Percentiles rank a stretch among this genome's conserved stretches.
Evolutionary conservation across 1,140 invertebrate species (phyloP).

Genomic region (Callitettix versicolor): DNA sequence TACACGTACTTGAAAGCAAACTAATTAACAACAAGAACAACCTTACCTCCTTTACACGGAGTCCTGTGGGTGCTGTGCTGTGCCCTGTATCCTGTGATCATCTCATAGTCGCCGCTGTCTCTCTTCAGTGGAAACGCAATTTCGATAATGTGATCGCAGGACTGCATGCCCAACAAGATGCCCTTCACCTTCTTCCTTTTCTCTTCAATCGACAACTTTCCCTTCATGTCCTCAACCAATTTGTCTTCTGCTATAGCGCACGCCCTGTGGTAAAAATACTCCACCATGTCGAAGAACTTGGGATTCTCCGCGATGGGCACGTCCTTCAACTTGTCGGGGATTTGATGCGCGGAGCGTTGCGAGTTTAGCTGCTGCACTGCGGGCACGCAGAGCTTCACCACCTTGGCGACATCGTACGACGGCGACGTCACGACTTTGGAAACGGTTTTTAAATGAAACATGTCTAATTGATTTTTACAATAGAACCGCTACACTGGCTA

Average conservation of each 20-base stretch:
- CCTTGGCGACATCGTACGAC: neutral
- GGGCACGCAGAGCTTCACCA: neutral
- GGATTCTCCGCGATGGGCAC: conserved; percentile 68
- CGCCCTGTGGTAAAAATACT: conserved; percentile 87
- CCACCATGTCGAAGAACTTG: conserved; percentile 90
- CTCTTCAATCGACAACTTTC: conserved; percentile 66
- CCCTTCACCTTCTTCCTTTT: conserved; percentile 85
- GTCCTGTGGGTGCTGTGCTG: conserved; percentile 95
- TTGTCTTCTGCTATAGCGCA: conserved; percentile 83
- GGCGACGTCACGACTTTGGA: neutral
- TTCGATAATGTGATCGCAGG: conserved; percentile 90
- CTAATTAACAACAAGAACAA: no score
- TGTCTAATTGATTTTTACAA: neutral
- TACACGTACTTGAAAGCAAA: no score
- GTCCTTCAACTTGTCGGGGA: conserved; percentile 73
- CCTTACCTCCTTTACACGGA: conserved; percentile 92
- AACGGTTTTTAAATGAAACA: conserved; percentile 1
- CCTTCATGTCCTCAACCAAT: conserved; percentile 76
- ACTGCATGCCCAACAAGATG: conserved; percentile 86
- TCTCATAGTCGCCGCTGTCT: conserved; percentile 93
- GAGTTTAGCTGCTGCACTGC: neutral
- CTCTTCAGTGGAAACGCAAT: conserved; percentile 88
- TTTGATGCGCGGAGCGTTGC: conserved; percentile 44
- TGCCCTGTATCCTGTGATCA: conserved; percentile 92
- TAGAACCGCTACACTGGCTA: neutral